A percentile compares a stretch with the other conserved stretches of the same genome.
phyloP scores from a whole-genome alignment of 2,888 invertebrate species.

The Coenonympha arcania region DNA sequence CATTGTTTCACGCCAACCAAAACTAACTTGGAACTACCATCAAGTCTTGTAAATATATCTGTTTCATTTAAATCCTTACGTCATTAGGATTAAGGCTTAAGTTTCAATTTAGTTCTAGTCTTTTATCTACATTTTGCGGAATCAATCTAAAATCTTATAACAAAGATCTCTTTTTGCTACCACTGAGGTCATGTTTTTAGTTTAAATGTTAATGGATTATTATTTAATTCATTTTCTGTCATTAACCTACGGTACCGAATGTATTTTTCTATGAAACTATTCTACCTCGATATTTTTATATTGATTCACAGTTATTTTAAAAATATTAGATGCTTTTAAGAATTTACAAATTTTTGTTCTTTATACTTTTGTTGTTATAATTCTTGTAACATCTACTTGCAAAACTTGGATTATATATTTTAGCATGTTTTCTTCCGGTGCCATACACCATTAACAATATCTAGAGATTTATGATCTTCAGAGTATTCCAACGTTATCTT shows the following conservation, averaged over 20 bases:
- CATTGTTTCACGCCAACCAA: slow-evolving; percentile 5
- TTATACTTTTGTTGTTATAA: too few species aligned
- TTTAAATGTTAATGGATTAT: not conserved
- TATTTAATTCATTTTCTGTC: not conserved
- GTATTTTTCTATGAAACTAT: not conserved
- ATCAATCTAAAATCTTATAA: too few species aligned
- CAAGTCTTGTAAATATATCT: slow-evolving; percentile 9
- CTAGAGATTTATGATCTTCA: too few species aligned
- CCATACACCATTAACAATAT: too few species aligned
- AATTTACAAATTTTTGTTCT: too few species aligned
- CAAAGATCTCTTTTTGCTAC: slow-evolving; percentile 26
- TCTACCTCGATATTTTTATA: too few species aligned
- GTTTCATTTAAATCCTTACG: slow-evolving; percentile 8
- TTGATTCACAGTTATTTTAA: too few species aligned
- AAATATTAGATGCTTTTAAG: too few species aligned
- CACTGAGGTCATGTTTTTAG: slow-evolving; percentile 18
- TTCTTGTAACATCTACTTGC: too few species aligned
- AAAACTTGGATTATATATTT: too few species aligned
- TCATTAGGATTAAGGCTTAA: slow-evolving; percentile 10
- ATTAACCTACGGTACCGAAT: not conserved
- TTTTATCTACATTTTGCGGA: slow-evolving; percentile 24
- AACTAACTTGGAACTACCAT: slow-evolving; percentile 3
- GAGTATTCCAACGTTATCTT: too few species aligned
- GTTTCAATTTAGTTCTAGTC: slow-evolving; percentile 16
- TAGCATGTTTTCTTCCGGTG: too few species aligned